Evolutionary conservation across 2,888 invertebrate species (phyloP).

Genomic region (Pterobdella sp.): DNA sequence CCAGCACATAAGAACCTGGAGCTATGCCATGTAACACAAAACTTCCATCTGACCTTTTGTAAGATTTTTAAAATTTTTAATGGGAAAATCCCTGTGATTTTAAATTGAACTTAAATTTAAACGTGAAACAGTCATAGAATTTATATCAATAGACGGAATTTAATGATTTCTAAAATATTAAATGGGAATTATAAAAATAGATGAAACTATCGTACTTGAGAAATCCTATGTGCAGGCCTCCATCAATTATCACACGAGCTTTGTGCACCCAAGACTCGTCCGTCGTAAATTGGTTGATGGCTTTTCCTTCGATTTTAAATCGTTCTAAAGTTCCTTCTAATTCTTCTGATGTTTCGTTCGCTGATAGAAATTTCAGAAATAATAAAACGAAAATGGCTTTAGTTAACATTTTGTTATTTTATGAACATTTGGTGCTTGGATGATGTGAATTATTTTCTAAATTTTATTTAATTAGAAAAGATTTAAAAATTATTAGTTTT

Average conservation of each 20-base stretch:
- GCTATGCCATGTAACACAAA: slow-evolving; percentile 70
- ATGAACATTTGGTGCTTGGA: neutral
- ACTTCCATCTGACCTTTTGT: slow-evolving; percentile 73
- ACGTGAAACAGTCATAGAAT: neutral
- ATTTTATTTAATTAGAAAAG: neutral
- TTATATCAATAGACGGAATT: neutral
- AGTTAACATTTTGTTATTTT: neutral
- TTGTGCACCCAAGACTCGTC: slow-evolving; percentile 48
- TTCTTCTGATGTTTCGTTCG: neutral
- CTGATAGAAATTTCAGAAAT: neutral
- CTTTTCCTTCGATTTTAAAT: slow-evolving; percentile 43
- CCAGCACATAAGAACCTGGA: slow-evolving; percentile 73
- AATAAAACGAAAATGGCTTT: neutral
- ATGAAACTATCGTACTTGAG: slow-evolving; percentile 56
- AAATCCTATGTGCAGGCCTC: slow-evolving; percentile 79
- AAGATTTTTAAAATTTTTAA: slow-evolving; percentile 13
- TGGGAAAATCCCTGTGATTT: neutral
- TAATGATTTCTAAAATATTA: neutral
- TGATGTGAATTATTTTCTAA: neutral
- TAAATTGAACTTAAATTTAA: neutral
- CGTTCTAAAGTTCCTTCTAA: neutral
- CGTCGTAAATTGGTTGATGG: slow-evolving; percentile 43
- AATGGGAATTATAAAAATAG: neutral
- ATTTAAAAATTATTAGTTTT: neutral
- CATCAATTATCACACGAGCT: slow-evolving; percentile 64